Conservation (phyloP, 1,140 invertebrate species). For the Drosophila ercepeae region DNA sequence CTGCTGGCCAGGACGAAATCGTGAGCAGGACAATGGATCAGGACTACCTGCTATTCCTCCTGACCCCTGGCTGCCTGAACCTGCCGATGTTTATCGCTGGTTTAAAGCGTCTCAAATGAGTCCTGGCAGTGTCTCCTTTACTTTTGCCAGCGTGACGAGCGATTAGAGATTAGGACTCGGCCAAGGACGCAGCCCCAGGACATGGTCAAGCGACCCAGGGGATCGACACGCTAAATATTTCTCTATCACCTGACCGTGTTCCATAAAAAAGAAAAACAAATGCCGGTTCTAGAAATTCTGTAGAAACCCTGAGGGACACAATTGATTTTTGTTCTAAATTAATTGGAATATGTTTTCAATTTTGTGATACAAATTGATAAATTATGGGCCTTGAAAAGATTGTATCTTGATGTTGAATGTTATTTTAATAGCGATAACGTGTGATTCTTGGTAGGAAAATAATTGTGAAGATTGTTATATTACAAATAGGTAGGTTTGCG, state of each 20-base stretch:
- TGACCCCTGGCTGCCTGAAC: conserved; percentile 38
- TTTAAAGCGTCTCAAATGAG: conserved; percentile 73
- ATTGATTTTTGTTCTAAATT: conserved; percentile 6
- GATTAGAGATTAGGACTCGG: conserved; percentile 70
- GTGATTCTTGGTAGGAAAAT: neutral
- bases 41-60: conserved; percentile 54
- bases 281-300: conserved; percentile 43
- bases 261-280: conserved; percentile 34
- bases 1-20: conserved; percentile 46
- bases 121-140: conserved; percentile 15
- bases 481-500: too few relatives aligned
- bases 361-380: conserved; percentile 23
- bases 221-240: conserved; percentile 33
- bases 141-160: conserved; percentile 69
- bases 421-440: conserved; percentile 5
- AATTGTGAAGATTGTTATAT: neutral
- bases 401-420: conserved; percentile 1
- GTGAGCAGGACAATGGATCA: conserved; percentile 67
- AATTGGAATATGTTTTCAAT: conserved; percentile 17
- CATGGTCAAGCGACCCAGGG: conserved; percentile 32
- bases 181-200: conserved; percentile 43
- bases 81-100: conserved; percentile 72
- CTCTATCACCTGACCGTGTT: conserved; percentile 35
- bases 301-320: conserved; percentile 12
- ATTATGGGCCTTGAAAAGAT: neutral